Evolutionary conservation across 2,113 vertebrate species (phyloP).

Genomic region (Fulica atra): DNA sequence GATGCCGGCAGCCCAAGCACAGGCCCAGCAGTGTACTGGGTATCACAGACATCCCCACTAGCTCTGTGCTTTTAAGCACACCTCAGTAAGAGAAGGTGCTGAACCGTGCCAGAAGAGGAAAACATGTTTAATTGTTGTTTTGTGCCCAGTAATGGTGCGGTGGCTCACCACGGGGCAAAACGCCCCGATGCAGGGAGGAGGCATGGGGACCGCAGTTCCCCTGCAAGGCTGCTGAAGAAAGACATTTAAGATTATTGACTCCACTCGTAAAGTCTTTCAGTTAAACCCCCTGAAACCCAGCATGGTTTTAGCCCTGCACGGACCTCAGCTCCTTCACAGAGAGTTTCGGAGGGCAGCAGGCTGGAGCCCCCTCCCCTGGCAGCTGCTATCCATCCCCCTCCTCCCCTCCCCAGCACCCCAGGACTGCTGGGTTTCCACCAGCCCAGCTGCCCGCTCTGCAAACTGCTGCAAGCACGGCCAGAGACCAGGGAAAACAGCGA

Average conservation of each 20-base stretch:
- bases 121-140: neutral
- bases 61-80: neutral
- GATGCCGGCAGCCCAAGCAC: neutral
- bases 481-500: neutral
- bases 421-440: neutral
- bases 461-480: neutral
- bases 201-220: neutral
- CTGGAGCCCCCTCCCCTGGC: neutral
- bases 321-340: neutral
- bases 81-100: neutral
- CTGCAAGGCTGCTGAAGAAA: neutral
- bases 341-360: neutral
- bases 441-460: neutral
- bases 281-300: neutral
- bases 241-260: too few species aligned
- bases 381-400: neutral
- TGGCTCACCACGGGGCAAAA: neutral
- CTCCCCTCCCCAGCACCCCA: neutral
- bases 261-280: neutral
- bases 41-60: neutral
- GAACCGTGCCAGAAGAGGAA: neutral
- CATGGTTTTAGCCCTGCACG: neutral
- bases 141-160: neutral
- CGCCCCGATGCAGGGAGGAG: neutral
- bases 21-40: fast-evolving